Base-by-base conservation (phyloP, 2,113 vertebrate species). In the Aplodontia rufa region DNA sequence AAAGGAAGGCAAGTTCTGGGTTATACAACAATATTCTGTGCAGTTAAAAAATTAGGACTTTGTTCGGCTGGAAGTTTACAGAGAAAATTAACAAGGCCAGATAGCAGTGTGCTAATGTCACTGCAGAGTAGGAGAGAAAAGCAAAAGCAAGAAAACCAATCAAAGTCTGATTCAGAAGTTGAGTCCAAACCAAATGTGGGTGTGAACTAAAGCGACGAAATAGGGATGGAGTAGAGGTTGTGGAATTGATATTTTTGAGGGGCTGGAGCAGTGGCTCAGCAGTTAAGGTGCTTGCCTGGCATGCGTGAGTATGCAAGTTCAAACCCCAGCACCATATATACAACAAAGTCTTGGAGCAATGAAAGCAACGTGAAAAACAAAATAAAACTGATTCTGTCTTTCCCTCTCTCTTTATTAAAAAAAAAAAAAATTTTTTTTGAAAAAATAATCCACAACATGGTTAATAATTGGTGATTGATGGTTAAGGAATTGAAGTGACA, bases 41-140 rank as follows among this genome's bases (percentile, higher is more conserved):
- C 26, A 58, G 28, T 40, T 78, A 35, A 91, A 72, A 55, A 45
- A 30, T 80, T 30, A 79, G 66, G 68, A 94, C 82, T 91, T 95
- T 91, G 83, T 55, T 17, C 86, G 58, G 69, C 20, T 40, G 71
- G n/a, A 89, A 76, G 45, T 49, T 28, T 58, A 85, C 95, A 79
- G 32, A 79, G 82, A 95, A 95, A 91, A 93, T 49, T 90, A 87
- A 45, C n/a, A 51, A 89, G 75, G 87, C 19, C 49, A 53, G 20
- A 71, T 0, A 74, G 30, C 45, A 58, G 6, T 40, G 17, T 14
- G 3, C 22, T 49, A 47, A 78, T 72, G 58, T 47, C 9, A 28
- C 4, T 51, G 8, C 42, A 71, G n/a, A 28, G 5, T 30, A 9
- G 49, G 58, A 72, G 3, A 26, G 22, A 49, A 88, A 66, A n/a